These are phyloP conservation scores for Pristionchus fissidentatus DNA, from an alignment of 2,888 invertebrate genomes.

Conservation along the genomic window DNA sequence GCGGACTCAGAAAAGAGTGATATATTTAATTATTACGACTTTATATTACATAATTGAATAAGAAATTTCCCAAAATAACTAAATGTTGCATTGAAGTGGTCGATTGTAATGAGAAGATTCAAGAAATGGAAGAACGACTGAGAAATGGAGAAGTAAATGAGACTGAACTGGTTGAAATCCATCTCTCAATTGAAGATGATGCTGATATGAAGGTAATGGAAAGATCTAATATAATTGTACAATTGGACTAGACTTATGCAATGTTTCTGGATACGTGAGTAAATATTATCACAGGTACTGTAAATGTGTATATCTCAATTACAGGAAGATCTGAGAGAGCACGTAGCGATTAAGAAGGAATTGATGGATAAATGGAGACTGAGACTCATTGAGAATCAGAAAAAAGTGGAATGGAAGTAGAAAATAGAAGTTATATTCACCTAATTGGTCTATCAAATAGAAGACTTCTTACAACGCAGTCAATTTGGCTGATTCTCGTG, in stretches of 20 bases:
- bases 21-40: no score
- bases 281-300: no score
- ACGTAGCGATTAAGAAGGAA: constrained; percentile 3
- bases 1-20: background rate
- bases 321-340: background rate
- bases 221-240: background rate
- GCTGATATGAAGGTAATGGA: background rate
- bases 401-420: background rate
- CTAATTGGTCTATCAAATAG: no score
- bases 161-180: background rate
- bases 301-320: background rate
- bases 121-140: background rate
- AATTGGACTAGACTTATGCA: no score
- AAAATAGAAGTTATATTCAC: no score
- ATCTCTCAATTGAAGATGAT: background rate
- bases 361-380: background rate
- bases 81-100: background rate
- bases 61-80: no score
- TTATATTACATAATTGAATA: no score
- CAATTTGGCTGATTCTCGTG: no score
- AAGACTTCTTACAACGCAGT: no score
- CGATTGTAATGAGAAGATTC: background rate
- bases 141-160: background rate
- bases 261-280: no score
- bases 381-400: background rate